Evolutionary conservation across 2,888 invertebrate genomes (phyloP).

Genomic region (Anticlea derivata): DNA sequence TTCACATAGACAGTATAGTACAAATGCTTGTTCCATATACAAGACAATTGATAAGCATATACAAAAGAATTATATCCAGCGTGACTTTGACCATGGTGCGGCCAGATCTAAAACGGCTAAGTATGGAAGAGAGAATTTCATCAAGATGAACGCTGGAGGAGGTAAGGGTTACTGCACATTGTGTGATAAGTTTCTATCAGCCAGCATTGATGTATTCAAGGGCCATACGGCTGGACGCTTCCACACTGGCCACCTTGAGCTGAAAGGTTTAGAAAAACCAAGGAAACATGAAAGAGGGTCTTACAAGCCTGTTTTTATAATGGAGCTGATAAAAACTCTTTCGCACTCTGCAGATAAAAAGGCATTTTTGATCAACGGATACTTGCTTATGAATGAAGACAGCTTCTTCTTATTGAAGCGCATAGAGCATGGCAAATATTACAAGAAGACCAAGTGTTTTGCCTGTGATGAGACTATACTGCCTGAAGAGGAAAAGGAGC

Average conservation of each 20-base stretch:
- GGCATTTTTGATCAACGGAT: constrained; percentile 13
- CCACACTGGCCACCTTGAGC: constrained; percentile 53
- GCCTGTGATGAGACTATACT: constrained; percentile 48
- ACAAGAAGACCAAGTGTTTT: constrained; percentile 50
- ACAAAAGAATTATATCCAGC: constrained; percentile 24
- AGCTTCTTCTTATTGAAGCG: constrained; percentile 47
- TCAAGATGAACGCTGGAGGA: constrained; percentile 58
- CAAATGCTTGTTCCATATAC: not conserved
- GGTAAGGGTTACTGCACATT: constrained; percentile 56
- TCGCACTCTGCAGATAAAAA: constrained; percentile 16
- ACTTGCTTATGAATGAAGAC: constrained; percentile 44
- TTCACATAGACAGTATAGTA: constrained; percentile 29
- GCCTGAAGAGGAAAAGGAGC: constrained; percentile 39
- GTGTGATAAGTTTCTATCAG: constrained; percentile 52
- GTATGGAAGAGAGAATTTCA: constrained; percentile 52
- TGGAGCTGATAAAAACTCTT: constrained; percentile 19
- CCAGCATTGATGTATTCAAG: constrained; percentile 47
- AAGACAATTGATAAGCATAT: not conserved
- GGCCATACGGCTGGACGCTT: constrained; percentile 50
- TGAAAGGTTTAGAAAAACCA: constrained; percentile 43
- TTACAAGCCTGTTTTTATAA: constrained; percentile 5
- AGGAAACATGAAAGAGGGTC: constrained; percentile 33
- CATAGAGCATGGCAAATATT: constrained; percentile 38
- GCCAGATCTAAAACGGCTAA: constrained; percentile 47
- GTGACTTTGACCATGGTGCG: constrained; percentile 43